These are phyloP conservation scores for Pelmatolapia mariae DNA, from an alignment of 2,113 vertebrate genomes.

Conservation along the genomic window DNA sequence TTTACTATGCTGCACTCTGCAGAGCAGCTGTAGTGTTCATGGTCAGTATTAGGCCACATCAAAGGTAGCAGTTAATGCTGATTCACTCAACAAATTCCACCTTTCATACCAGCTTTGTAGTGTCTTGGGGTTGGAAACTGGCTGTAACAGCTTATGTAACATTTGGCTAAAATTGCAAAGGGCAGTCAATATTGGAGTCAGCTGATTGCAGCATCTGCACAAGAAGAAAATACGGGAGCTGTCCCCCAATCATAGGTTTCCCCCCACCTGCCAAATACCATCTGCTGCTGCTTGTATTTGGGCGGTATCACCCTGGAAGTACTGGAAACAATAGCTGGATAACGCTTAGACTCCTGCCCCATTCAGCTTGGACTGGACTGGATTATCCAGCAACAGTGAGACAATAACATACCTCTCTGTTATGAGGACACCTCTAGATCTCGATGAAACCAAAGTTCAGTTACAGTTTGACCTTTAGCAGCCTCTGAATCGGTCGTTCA, in stretches of 20 bases:
- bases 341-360: neutral
- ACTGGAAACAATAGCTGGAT: neutral
- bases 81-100: neutral
- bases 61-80: neutral
- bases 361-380: neutral
- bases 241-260: neutral
- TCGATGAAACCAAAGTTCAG: neutral
- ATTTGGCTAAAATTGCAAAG: neutral
- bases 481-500: neutral
- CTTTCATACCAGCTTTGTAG: neutral
- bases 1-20: neutral
- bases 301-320: neutral
- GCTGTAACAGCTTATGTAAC: neutral
- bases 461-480: neutral
- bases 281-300: neutral
- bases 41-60: neutral
- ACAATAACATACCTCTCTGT: neutral
- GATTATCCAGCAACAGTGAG: neutral
- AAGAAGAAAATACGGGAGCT: neutral
- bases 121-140: neutral
- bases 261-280: neutral
- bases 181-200: neutral
- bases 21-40: neutral
- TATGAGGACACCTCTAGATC: neutral
- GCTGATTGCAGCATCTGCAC: neutral